Base-by-base conservation (phyloP, 2,113 vertebrate species). In the Entelurus aequoreus region DNA sequence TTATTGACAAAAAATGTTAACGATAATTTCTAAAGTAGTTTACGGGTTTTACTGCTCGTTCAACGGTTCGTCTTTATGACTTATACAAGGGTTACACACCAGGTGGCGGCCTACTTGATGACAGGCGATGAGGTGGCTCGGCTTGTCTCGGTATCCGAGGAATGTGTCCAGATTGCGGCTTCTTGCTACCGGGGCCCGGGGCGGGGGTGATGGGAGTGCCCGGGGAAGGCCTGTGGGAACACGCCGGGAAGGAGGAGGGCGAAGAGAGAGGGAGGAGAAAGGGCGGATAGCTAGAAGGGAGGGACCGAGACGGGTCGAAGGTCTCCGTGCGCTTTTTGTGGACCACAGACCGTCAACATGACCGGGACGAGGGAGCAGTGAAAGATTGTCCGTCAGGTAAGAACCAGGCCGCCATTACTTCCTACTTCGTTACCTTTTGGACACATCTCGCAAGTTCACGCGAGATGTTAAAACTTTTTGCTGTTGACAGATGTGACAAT, bases 171-270 rank as follows among this genome's bases (percentile, higher is more conserved):
- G 75, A 80, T 59, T 76, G 74, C 76, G 59, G 71, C 2, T 63
- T 69, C 66, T 62, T 62, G 59, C 68, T 62, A 54, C 60, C 65
- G 59, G 67, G 60, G 66, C 67, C 62, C 72, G 0, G 66, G 73
- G 75, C 67, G 66, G 67, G 71, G 74, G 67, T 60, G 28, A 28
- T 12, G 63, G 68, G 44, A 48, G 66, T 67, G 57, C 44, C 65
- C 48, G 46, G 46, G 42, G 54, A 59, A 21, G 74, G 83, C 86
- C 65, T 88, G 86, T 86, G 63, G 35, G 63, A 80, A 87, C 88
- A 84, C 71, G 85, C 77, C 72, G 40, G 38, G 44, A 55, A 54
- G 42, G 46, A 60, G 48, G 63, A 54, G 53, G 48, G 51, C 14
- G 42, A 37, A 64, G 37, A 38, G 50, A 51, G 15, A 15, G 48